Evolutionary conservation across 1,140 invertebrate species (phyloP), one percentile per base, ranked within the genome.

Genomic region (Papilio dardanus): DNA sequence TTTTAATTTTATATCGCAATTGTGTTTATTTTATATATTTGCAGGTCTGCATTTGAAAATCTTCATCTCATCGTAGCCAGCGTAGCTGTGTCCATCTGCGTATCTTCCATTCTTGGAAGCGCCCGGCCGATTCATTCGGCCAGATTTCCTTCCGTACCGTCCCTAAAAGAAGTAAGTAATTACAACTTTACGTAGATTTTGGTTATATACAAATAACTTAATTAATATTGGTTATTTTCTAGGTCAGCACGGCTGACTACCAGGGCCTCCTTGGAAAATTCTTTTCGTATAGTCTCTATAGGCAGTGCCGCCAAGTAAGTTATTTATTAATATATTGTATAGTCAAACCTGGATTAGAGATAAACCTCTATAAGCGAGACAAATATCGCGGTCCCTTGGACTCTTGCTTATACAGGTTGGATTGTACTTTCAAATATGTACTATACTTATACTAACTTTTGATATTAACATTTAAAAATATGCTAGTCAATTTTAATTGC

Each of bases 221-320:
- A 58, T 24, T 24, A 58, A 28, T 14, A 16, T 30, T 62, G 28
- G n/a, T 58, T 24, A 16, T 28, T 0, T 62, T 62, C 3, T 30
- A 62, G 54, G 54, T 62, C 28, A 62, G 12, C 30, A 62, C 54
- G 54, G 54, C 54, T 21, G 54, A 62, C 54, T 24, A 28, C 28
- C 54, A 62, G 54, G 21, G 24, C 1, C 24, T 62, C 24, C 0
- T 3, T 3, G 21, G 19, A 8, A 54, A 54, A 28, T 24, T 12
- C 24, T 5, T 28, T 0, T 62, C 54, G 0, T 62, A 62, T 16
- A 62, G 30, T 62, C 12, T 62, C 0, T 62, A 62, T 62, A 62
- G 54, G 3, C 54, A 24, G 3, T 62, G 54, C 16, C 28, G 30
- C 4, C 10, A 28, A 28, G 54, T 62, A 62, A 6, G 24, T 62